Conservation (phyloP, 2,797 vertebrate species). For the Heteromormyrus szaboi region DNA sequence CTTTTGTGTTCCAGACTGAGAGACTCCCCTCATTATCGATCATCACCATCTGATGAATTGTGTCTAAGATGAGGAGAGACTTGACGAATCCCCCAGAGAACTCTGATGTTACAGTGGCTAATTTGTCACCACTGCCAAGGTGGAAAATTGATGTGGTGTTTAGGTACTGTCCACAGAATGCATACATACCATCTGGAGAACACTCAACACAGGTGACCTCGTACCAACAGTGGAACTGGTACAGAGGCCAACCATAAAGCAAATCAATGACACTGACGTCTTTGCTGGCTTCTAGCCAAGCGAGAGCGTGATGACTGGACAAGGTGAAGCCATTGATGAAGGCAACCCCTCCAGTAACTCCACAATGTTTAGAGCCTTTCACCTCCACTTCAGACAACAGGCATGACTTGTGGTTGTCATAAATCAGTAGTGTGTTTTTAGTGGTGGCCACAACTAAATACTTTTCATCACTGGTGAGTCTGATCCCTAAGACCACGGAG, state of each 20-base stretch:
- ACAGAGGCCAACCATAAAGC: conserved; percentile 93
- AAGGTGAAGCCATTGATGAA: conserved; percentile 96
- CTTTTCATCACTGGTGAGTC: conserved; percentile 85
- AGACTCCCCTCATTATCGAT: conserved; percentile 94
- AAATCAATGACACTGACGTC: conserved; percentile 94
- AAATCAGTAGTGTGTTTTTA: conserved; percentile 93
- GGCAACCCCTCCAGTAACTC: conserved; percentile 73
- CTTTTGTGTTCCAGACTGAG: conserved; percentile 95
- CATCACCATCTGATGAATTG: conserved; percentile 94
- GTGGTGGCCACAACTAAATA: conserved; percentile 95
- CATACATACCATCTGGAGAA: conserved; percentile 88
- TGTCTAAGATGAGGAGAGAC: conserved; percentile 89
- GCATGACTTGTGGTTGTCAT: conserved; percentile 96
- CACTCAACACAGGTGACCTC: conserved; percentile 97
- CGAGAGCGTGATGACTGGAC: conserved; percentile 86
- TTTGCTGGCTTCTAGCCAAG: conserved; percentile 97
- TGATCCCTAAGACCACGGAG: conserved; percentile 91
- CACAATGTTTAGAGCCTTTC: conserved; percentile 88
- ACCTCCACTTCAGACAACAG: conserved; percentile 96
- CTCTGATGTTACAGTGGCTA: conserved; percentile 90
- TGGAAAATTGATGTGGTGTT: conserved; percentile 93
- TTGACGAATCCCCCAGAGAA: conserved; percentile 96
- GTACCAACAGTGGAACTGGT: conserved; percentile 98
- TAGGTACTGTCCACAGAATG: conserved; percentile 94
- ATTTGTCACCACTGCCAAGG: conserved; percentile 89